Percentiles rank a stretch among this genome's conserved stretches.
Conservation (phyloP, 2,113 vertebrate genomes). For the Cercopithecus mona region DNA sequence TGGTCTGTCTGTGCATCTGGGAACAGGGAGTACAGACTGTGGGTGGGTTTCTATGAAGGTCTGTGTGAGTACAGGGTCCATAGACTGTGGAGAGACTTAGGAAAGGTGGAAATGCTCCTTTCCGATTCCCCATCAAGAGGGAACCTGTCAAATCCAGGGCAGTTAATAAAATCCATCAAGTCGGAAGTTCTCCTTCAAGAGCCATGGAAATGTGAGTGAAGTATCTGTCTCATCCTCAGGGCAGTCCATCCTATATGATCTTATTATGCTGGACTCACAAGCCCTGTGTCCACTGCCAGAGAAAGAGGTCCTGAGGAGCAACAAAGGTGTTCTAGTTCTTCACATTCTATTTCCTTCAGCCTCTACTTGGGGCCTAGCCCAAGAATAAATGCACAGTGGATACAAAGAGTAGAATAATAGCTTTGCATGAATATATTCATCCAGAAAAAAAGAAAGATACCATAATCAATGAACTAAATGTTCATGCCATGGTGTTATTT, state of each 20-base stretch:
- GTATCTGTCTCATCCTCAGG: too few species aligned
- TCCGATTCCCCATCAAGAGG: fast-evolving
- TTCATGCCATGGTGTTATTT: background rate
- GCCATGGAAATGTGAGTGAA: too few species aligned
- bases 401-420: fast-evolving
- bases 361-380: background rate
- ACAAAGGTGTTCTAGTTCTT: background rate
- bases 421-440: background rate
- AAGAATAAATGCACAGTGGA: too few species aligned
- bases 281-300: too few species aligned
- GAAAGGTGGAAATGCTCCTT: background rate
- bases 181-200: too few species aligned
- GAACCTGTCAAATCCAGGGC: too few species aligned
- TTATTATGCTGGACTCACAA: too few species aligned
- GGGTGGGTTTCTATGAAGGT: fast-evolving
- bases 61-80: background rate
- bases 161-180: background rate
- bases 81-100: background rate
- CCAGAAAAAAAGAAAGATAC: background rate
- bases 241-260: background rate
- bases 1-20: fast-evolving
- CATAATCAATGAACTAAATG: background rate
- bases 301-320: too few species aligned
- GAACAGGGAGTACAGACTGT: background rate
- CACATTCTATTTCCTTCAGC: background rate